These are phyloP conservation scores for Norana najaformis DNA, from an alignment of 2,888 invertebrate species.

Conservation along the genomic window DNA sequence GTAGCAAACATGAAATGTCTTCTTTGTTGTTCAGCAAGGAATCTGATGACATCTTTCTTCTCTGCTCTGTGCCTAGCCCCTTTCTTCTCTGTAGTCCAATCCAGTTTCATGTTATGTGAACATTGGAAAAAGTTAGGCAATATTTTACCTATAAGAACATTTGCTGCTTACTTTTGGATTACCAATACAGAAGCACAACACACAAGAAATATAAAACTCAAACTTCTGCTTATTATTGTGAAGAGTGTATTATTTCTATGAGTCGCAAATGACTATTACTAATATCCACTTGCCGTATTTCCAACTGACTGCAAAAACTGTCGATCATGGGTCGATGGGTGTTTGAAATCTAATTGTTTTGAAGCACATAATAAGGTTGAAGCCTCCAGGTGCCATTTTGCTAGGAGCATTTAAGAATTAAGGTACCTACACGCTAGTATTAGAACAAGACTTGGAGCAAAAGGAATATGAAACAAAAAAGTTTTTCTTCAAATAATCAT, in stretches of 20 bases:
- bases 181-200: too few relatives aligned
- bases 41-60: too few relatives aligned
- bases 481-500: not conserved
- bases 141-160: too few relatives aligned
- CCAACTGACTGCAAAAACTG: not conserved
- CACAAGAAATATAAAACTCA: not conserved
- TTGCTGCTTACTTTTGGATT: too few relatives aligned
- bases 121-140: too few relatives aligned
- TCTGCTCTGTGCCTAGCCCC: too few relatives aligned
- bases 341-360: not conserved
- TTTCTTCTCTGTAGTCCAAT: too few relatives aligned
- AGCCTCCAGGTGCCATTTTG: not conserved
- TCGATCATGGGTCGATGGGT: too few relatives aligned
- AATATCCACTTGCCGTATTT: not conserved
- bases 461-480: not conserved
- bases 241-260: not conserved
- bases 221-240: not conserved
- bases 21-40: not conserved
- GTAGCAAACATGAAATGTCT: constrained; percentile 25
- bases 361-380: not conserved
- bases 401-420: too few relatives aligned
- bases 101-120: too few relatives aligned
- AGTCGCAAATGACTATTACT: not conserved
- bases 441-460: not conserved
- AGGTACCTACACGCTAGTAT: too few relatives aligned